Evolutionary conservation across 1,140 invertebrate genomes (phyloP), one percentile per base, ranked within the genome.

Genomic region (Helicoverpa zea): DNA sequence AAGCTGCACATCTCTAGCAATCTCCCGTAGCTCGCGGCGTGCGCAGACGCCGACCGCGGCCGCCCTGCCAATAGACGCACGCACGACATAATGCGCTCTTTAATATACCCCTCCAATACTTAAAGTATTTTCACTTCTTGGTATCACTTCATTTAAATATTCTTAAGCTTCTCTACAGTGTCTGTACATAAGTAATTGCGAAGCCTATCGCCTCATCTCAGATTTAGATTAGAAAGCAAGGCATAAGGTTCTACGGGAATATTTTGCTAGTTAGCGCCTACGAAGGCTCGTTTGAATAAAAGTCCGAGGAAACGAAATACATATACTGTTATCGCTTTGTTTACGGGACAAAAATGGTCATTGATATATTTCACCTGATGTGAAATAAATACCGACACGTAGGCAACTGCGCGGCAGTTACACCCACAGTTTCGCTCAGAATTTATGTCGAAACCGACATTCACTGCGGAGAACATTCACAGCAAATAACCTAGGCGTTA

Each of bases 401-500:
- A 90, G 87, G 85, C 88, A 89, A 90, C 89, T 81, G 88, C 83
- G 84, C 86, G 84, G 88, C 90, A 90, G 91, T 90, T 91, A 94
- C 93, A 94, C 92, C 92, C 93, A 94, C 92, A 90, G 88, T 90
- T 91, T 86, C 87, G 92, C 84, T 89, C 88, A 89, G 89, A 90
- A 93, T 93, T 93, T 94, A 94, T 94, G 91, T 92, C 86, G 92
- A 91, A 94, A 93, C 90, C 88, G 88, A 90, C 92, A 91, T 92
- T 93, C 91, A 91, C 89, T 88, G 84, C 87, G 85, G 88, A 91
- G 90, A 93, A 94, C 90, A 92, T 88, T 93, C 86, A 87, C 87
- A 92, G 91, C 90, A 93, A 94, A 94, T 93, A 94, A 94, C 87
- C 90, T 87, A 91, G 92, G 92, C 90, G 92, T 94, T 94, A 94